These are phyloP conservation scores for Melieria omissa DNA, from an alignment of 2,888 invertebrate genomes.

Conservation along the genomic window DNA sequence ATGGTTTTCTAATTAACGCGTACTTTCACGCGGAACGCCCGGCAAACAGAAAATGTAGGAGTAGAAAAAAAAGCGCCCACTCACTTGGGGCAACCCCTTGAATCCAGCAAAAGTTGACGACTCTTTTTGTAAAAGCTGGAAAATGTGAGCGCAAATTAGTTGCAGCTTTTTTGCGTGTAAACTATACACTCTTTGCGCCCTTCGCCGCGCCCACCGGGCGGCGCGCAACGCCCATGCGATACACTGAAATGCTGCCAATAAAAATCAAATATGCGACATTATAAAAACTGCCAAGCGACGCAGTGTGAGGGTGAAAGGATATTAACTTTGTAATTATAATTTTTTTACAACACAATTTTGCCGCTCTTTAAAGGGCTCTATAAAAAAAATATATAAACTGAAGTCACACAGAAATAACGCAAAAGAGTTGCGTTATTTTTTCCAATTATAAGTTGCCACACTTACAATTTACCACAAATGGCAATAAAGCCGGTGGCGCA, in stretches of 20 bases:
- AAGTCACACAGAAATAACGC: no score
- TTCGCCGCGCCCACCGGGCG: neutral
- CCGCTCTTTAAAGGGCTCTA: conserved; percentile 46
- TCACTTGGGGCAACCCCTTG: no score
- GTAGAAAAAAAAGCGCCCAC: no score
- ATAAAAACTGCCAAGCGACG: no score
- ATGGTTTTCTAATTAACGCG: conserved; percentile 40
- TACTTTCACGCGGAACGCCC: conserved; percentile 35
- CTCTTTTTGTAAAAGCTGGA: conserved; percentile 22
- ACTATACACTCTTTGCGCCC: neutral
- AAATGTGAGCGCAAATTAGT: conserved; percentile 14
- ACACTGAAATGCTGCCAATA: no score
- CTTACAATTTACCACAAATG: conserved; percentile 43
- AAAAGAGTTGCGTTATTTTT: conserved; percentile 30
- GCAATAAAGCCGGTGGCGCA: conserved; percentile 17
- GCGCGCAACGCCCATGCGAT: no score
- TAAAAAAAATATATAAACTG: conserved; percentile 34
- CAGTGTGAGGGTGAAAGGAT: conserved; percentile 47
- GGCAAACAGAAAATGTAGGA: neutral
- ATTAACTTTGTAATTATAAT: conserved; percentile 63
- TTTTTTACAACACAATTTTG: conserved; percentile 53
- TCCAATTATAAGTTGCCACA: conserved; percentile 50
- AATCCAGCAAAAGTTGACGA: neutral
- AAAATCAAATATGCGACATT: no score
- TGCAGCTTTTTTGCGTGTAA: conserved; percentile 25